Conservation (phyloP, 2,113 vertebrate species). For the Nycticryphes semicollaris region DNA sequence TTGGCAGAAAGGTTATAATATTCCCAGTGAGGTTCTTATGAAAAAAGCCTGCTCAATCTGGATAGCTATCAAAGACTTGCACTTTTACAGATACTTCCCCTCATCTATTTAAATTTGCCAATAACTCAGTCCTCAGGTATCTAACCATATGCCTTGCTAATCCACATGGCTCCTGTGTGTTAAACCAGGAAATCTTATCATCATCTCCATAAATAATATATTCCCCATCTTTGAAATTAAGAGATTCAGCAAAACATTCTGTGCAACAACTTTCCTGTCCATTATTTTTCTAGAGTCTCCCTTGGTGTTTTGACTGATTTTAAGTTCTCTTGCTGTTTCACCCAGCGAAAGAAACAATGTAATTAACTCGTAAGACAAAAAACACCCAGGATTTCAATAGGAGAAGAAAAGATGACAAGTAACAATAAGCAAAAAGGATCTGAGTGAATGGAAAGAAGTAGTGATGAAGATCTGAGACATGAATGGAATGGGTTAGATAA, state of each 20-base stretch:
- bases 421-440: not conserved
- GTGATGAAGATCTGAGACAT: not conserved
- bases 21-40: not conserved
- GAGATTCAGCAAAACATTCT: not conserved
- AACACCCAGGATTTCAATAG: not conserved
- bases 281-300: not conserved
- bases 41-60: not conserved
- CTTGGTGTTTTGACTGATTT: not conserved
- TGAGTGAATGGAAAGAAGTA: not conserved
- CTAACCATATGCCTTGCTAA: not conserved
- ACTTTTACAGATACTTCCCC: not conserved
- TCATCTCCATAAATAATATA: not conserved
- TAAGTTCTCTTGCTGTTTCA: not conserved
- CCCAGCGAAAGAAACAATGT: not conserved
- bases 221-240: not conserved
- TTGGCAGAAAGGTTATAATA: not conserved
- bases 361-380: not conserved
- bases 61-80: not conserved
- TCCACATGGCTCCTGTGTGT: not conserved
- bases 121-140: not conserved
- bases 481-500: not conserved
- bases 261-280: not conserved
- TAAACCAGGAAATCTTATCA: not conserved
- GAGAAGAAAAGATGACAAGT: not conserved
- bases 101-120: not conserved